A percentile compares a stretch with the other conserved stretches of the same genome.
Conservation (phyloP, 1,140 invertebrate genomes). For the Drosophila melanogaster region DNA sequence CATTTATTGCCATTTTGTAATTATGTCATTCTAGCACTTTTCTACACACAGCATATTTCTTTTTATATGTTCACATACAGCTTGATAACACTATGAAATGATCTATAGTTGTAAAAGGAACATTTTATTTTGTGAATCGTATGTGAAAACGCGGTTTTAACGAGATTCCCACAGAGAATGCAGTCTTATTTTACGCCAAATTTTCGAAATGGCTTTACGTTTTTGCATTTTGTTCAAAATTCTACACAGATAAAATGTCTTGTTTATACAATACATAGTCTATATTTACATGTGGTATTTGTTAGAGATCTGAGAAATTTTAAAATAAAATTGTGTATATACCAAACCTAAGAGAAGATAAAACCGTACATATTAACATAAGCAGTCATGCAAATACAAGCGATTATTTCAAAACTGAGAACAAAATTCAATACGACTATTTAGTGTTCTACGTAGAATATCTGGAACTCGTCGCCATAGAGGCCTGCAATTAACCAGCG, state of each 20-base stretch:
- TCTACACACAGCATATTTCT: conserved; percentile 38
- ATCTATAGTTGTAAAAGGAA: conserved; percentile 20
- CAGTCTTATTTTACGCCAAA: conserved; percentile 37
- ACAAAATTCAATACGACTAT: not conserved
- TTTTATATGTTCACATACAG: conserved; percentile 38
- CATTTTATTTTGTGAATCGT: conserved; percentile 28
- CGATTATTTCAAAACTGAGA: conserved; percentile 46
- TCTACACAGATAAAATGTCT: conserved; percentile 43
- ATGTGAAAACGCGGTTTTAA: conserved; percentile 40
- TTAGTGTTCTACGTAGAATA: conserved; percentile 65
- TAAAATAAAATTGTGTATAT: conserved; percentile 79
- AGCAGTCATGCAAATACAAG: conserved; percentile 65
- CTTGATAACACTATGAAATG: conserved; percentile 32
- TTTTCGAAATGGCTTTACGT: conserved; percentile 46
- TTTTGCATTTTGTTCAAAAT: conserved; percentile 55
- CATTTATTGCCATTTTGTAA: conserved; percentile 65
- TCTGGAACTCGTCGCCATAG: conserved; percentile 74
- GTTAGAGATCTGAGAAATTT: conserved; percentile 75
- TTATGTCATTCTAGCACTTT: conserved; percentile 63
- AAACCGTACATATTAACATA: conserved; percentile 71
- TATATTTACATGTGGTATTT: conserved; percentile 67
- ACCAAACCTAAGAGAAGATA: conserved; percentile 60
- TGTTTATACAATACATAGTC: conserved; percentile 62
- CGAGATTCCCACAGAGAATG: conserved; percentile 14
- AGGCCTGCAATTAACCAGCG: conserved; percentile 75